A percentile compares a stretch with the other conserved stretches of the same genome.
Evolutionary conservation across 2,888 invertebrate genomes (phyloP).

Genomic region (Abscondita cerata): DNA sequence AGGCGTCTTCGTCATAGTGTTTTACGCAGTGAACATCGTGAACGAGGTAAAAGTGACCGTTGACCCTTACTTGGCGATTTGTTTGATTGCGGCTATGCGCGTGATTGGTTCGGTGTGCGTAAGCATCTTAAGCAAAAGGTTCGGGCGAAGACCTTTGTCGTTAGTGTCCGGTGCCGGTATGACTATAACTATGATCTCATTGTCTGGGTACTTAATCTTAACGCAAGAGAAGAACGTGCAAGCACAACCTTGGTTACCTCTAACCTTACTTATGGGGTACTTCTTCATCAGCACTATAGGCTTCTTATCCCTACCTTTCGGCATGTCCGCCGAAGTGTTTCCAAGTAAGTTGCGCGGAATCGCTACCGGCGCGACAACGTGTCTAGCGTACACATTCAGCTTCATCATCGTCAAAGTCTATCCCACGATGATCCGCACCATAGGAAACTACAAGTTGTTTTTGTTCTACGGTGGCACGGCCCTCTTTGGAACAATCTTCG

Average conservation of each 20-base stretch:
- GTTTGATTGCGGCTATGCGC: slow-evolving; percentile 62
- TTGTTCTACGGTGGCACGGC: slow-evolving; percentile 60
- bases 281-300: slow-evolving; percentile 63
- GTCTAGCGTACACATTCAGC: slow-evolving; percentile 62
- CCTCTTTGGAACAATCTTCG: slow-evolving; percentile 61
- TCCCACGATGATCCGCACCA: slow-evolving; percentile 55
- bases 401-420: slow-evolving; percentile 63
- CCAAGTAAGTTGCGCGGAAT: slow-evolving; percentile 62
- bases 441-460: slow-evolving; percentile 61
- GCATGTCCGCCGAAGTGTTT: slow-evolving; percentile 65
- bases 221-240: slow-evolving; percentile 45
- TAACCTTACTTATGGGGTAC: slow-evolving; percentile 58
- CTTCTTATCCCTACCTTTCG: slow-evolving; percentile 65
- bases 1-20: slow-evolving; percentile 64
- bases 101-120: slow-evolving; percentile 58
- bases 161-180: slow-evolving; percentile 66
- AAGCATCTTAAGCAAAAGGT: slow-evolving; percentile 60
- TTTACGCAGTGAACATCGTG: slow-evolving; percentile 64
- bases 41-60: slow-evolving; percentile 58
- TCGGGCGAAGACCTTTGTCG: slow-evolving; percentile 66
- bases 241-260: slow-evolving; percentile 55
- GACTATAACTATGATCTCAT: slow-evolving; percentile 61
- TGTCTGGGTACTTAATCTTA: slow-evolving; percentile 59
- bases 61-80: slow-evolving; percentile 60
- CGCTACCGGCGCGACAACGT: slow-evolving; percentile 60